phyloP scores from a whole-genome alignment of 2,888 invertebrate genomes.

The Drosophila paracracens region DNA sequence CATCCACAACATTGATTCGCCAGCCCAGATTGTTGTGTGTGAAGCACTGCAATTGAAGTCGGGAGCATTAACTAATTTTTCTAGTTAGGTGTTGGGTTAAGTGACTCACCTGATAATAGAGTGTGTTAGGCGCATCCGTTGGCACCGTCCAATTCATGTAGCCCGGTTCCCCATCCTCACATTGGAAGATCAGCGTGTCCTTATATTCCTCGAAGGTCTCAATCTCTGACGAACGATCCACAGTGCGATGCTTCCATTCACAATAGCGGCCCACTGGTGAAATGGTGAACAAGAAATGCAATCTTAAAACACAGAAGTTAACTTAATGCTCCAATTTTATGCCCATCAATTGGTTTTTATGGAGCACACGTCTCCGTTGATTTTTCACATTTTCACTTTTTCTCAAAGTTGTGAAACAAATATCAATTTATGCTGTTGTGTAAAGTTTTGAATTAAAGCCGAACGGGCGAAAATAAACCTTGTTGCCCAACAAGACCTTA shows the following conservation, averaged over 20 bases:
- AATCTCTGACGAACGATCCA: constrained; percentile 90
- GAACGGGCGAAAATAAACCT: neutral
- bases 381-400: neutral
- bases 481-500: neutral
- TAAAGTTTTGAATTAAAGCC: neutral
- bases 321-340: neutral
- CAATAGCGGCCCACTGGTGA: constrained; percentile 92
- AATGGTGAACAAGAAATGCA: rapidly evolving
- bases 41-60: constrained; percentile 90
- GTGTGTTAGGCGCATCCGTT: constrained; percentile 91
- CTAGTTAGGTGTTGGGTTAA: rapidly evolving
- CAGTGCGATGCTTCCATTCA: constrained; percentile 93
- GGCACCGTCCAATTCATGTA: constrained; percentile 94
- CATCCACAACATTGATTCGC: constrained; percentile 93
- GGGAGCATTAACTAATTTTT: neutral
- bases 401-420: neutral
- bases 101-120: constrained; percentile 93
- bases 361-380: neutral
- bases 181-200: constrained; percentile 90
- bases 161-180: constrained; percentile 91
- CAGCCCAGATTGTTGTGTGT: constrained; percentile 96
- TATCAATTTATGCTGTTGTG: neutral
- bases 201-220: constrained; percentile 92
- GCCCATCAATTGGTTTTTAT: too few relatives aligned
- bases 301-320: neutral